phyloP scores from a whole-genome alignment of 2,888 invertebrate species.

The Oligia latruncula region DNA sequence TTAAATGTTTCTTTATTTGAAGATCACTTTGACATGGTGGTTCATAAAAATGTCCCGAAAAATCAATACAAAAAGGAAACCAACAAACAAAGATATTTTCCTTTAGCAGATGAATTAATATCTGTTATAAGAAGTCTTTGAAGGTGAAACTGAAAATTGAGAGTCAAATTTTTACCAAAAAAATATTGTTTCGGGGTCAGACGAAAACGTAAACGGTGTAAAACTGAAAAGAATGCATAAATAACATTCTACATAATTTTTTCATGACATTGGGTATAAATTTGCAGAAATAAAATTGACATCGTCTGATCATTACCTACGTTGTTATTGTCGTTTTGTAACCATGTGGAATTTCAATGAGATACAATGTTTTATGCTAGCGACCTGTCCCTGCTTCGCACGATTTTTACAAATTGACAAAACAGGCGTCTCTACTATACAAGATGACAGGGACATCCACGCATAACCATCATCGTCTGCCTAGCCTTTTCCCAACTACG shows the following conservation, averaged over 20 bases:
- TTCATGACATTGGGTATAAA: conserved; percentile 57
- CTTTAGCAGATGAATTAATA: conserved; percentile 61
- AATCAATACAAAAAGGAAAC: neutral
- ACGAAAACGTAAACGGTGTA: conserved; percentile 57
- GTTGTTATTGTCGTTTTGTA: conserved; percentile 21
- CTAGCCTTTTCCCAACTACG: too few species aligned
- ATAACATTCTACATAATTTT: conserved; percentile 54
- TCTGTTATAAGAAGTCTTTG: conserved; percentile 56
- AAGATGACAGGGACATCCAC: neutral
- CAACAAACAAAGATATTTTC: conserved; percentile 11
- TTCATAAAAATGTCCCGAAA: neutral
- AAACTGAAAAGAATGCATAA: conserved; percentile 61
- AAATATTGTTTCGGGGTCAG: conserved; percentile 69
- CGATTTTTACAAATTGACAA: neutral
- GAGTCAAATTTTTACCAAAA: conserved; percentile 73
- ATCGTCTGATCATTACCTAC: conserved; percentile 26
- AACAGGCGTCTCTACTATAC: neutral
- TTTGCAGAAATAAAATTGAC: conserved; percentile 55
- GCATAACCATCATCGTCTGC: too few species aligned
- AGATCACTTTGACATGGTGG: neutral
- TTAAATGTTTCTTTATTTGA: neutral
- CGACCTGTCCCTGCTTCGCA: neutral
- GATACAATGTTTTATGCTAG: neutral
- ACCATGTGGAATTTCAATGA: conserved; percentile 33
- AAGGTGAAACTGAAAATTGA: conserved; percentile 74